Percentiles rank a stretch among this genome's conserved stretches.
These are phyloP conservation scores for Alitta virens DNA, from an alignment of 2,888 invertebrate species.

Conservation along the genomic window DNA sequence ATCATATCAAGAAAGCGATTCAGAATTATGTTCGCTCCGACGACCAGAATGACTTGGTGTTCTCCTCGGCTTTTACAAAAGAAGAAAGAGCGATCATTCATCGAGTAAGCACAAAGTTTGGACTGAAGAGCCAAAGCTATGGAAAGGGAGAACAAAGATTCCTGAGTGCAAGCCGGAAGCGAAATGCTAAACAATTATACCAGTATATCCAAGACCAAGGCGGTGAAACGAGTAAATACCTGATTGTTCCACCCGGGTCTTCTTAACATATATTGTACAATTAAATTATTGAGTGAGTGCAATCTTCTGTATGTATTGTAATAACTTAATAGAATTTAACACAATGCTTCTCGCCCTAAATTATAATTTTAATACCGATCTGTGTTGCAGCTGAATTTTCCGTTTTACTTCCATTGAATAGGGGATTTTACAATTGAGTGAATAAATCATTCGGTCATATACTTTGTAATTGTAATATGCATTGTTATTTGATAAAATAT, in stretches of 20 bases:
- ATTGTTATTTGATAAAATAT: too few relatives aligned
- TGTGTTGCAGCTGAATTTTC: too few relatives aligned
- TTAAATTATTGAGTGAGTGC: too few relatives aligned
- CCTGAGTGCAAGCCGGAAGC: conserved; percentile 61
- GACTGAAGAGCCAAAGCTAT: conserved; percentile 61
- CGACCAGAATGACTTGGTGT: conserved; percentile 54
- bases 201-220: conserved; percentile 50
- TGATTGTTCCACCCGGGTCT: conserved; percentile 21
- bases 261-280: too few relatives aligned
- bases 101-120: conserved; percentile 51
- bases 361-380: too few relatives aligned
- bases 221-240: conserved; percentile 28
- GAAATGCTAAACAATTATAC: conserved; percentile 58
- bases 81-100: conserved; percentile 59
- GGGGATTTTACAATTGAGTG: too few relatives aligned
- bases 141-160: conserved; percentile 59
- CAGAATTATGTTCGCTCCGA: conserved; percentile 48
- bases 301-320: too few relatives aligned
- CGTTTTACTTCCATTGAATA: too few relatives aligned
- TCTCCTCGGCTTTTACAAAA: conserved; percentile 56
- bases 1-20: conserved; percentile 44
- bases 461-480: too few relatives aligned
- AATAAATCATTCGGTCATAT: too few relatives aligned
- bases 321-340: too few relatives aligned
- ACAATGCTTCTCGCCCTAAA: too few relatives aligned